Conservation (phyloP, 2,888 invertebrate genomes). For the Cyaniris semiargus region DNA sequence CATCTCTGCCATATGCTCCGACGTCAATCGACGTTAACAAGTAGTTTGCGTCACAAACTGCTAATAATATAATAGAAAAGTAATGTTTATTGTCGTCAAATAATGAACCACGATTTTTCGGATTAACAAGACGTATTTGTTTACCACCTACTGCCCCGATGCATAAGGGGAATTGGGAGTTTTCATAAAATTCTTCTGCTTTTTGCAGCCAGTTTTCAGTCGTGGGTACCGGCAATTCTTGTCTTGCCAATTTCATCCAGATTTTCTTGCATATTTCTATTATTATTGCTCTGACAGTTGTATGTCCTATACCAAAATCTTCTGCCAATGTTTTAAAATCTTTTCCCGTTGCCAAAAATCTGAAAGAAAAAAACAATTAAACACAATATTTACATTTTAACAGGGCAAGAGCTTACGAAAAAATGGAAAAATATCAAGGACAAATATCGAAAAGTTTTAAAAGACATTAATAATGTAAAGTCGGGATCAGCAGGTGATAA, state of each 20-base stretch:
- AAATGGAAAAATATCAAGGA: conserved; percentile 27
- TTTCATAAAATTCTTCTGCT: conserved; percentile 25
- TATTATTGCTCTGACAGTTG: conserved; percentile 28
- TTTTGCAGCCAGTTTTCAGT: not conserved
- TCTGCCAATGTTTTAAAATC: conserved; percentile 24
- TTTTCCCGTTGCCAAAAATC: not conserved
- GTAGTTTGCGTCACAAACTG: too few species aligned
- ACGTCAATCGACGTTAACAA: too few species aligned
- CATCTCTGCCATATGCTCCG: too few species aligned
- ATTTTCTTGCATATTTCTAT: conserved; percentile 23
- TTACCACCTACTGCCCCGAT: too few species aligned
- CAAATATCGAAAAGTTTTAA: conserved; percentile 24
- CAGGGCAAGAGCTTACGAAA: not conserved
- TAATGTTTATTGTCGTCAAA: conserved; percentile 21
- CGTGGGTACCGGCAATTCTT: too few species aligned
- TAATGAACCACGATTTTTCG: conserved; percentile 20
- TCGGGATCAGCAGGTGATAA: conserved; percentile 19
- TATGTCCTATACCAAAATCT: conserved; percentile 23
- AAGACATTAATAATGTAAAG: conserved; percentile 17
- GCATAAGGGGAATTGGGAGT: not conserved
- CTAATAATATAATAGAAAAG: conserved; percentile 10
- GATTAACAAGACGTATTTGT: not conserved
- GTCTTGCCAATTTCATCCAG: not conserved
- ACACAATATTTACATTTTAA: too few species aligned
- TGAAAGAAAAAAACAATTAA: too few species aligned